Base-by-base conservation (phyloP, 2,888 invertebrate genomes). In the Nasonia oneida region DNA sequence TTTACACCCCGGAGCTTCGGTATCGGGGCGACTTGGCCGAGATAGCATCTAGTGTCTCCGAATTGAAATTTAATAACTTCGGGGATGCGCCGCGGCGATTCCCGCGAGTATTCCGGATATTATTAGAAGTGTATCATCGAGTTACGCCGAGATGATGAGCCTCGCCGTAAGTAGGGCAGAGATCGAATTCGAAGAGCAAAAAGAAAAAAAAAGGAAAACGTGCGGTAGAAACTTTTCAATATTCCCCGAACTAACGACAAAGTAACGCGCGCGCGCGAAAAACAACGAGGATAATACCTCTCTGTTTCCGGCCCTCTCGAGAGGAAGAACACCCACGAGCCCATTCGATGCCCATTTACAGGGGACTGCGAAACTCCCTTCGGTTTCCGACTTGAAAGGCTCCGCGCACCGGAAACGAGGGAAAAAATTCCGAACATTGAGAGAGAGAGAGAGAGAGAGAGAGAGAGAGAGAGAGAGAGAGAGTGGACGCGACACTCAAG, bases 321-420 rank as follows among this genome's bases (percentile, higher is more conserved):
- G 57, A 57, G 57, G 57, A 57, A 61, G 57, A 61, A 61, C 57
- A 61, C 57, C 57, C 57, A 61, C 57, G 57, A 61, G 57, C 6
- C 57, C 23, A 61, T 61, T 61, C 57, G 57, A 61, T 61, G n/a
- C 23, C 57, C 57, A 61, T 61, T 61, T 61, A n/a, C 57, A 61
- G 57, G 57, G 57, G 57, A 23, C 23, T 3, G 23, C 57, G 6
- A 23, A 61, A 61, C n/a, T 61, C 57, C 57, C 57, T 61, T n/a
- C 57, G 57, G 57, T 61, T 23, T 61, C 57, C 57, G 57, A 61
- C 57, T 61, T 61, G 57, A 61, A 61, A 61, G 57, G 57, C 23
- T 61, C 57, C 57, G 57, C 57, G 23, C 57, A 61, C 57, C 57
- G 57, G 57, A 61, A 61, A 61, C 57, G n/a, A 23, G n/a, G 15